A percentile compares a stretch with the other conserved stretches of the same genome.
These are phyloP conservation scores for Dicranocentrus wangi DNA, from an alignment of 2,888 invertebrate genomes.

Conservation along the genomic window DNA sequence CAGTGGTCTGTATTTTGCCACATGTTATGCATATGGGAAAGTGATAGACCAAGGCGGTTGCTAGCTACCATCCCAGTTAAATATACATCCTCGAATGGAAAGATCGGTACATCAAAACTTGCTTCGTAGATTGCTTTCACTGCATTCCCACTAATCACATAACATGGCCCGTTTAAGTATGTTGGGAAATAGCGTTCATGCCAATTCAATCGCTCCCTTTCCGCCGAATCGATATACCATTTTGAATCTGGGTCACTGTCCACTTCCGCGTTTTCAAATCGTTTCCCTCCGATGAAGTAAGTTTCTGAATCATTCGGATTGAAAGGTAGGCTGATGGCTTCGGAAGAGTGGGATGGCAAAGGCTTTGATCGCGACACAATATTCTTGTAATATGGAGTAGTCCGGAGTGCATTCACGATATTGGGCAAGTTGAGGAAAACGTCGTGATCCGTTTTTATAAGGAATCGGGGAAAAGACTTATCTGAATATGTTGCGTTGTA, in stretches of 20 bases:
- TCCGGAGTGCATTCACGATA: constrained; percentile 27
- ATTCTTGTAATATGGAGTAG: constrained; percentile 42
- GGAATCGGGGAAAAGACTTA: constrained; percentile 37
- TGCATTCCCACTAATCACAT: constrained; percentile 45
- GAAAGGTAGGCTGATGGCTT: constrained; percentile 1
- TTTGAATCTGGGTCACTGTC: constrained; percentile 51
- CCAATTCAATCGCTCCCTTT: constrained; percentile 47
- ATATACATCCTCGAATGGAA: constrained; percentile 63
- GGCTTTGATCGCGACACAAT: background rate
- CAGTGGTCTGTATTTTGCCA: constrained; percentile 3
- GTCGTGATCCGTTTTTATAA: constrained; percentile 61
- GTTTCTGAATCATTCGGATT: constrained; percentile 23
- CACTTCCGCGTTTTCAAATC: constrained; percentile 20
- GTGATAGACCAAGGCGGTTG: constrained; percentile 35
- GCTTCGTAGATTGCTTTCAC: constrained; percentile 40
- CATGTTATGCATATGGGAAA: constrained; percentile 41
- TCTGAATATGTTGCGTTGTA: constrained; percentile 37
- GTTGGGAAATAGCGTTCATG: constrained; percentile 30
- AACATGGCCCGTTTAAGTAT: constrained; percentile 58
- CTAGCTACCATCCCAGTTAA: constrained; percentile 53
- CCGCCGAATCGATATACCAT: constrained; percentile 49
- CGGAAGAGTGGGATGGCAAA: background rate
- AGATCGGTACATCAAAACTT: constrained; percentile 54
- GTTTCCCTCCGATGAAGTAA: constrained; percentile 54
- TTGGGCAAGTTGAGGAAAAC: constrained; percentile 59